These are phyloP conservation scores for Ephydatia muelleri DNA, from an alignment of 37 sponge, comb jelly and placozoan genomes.

Conservation along the genomic window DNA sequence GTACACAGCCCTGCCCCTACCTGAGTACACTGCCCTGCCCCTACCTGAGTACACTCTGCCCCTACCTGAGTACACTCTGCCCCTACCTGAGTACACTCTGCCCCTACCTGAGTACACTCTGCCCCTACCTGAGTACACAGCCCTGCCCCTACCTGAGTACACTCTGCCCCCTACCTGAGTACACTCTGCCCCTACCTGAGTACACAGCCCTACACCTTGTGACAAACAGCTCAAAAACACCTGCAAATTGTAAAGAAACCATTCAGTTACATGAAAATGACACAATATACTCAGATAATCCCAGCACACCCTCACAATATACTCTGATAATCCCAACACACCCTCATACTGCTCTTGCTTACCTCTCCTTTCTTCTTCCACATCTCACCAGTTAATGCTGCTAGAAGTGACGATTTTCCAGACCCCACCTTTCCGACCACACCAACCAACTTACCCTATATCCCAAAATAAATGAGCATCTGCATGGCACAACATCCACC, in stretches of 20 bases:
- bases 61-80: no score
- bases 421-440: constrained; percentile 87
- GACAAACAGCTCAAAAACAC: not conserved
- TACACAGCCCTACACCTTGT: not conserved
- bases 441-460: constrained; percentile 89
- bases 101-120: no score
- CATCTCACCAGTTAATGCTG: constrained; percentile 93
- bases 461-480: not conserved
- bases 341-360: not conserved
- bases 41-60: no score
- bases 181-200: not conserved
- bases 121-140: no score
- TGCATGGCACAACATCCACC: not conserved
- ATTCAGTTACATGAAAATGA: no score
- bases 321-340: not conserved
- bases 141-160: no score
- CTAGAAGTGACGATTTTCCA: constrained; percentile 91
- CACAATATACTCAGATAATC: not conserved
- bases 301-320: not conserved
- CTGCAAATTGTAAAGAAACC: not conserved
- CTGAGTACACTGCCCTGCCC: no score
- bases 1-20: not conserved
- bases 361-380: constrained; percentile 69
- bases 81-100: no score
- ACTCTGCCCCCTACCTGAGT: no score